These are phyloP conservation scores for Henicopernis longicauda DNA, from an alignment of 2,113 vertebrate genomes.

Conservation along the genomic window DNA sequence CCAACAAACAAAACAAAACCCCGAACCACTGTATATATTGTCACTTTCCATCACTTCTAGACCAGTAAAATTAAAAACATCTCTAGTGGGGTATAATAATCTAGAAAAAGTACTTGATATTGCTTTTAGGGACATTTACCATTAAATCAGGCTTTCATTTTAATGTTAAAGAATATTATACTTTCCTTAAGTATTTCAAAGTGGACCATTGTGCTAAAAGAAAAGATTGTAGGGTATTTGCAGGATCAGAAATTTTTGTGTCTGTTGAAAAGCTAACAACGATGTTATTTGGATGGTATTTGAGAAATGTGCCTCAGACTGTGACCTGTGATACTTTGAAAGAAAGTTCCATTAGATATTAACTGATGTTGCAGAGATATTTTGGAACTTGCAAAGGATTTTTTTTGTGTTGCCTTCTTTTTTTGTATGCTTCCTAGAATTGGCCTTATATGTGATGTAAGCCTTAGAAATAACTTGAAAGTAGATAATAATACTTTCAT, in stretches of 20 bases:
- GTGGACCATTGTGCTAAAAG: neutral
- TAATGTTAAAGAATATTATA: neutral
- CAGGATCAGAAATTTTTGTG: neutral
- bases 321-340: conserved; percentile 1
- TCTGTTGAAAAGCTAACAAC: conserved; percentile 7
- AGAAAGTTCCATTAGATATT: conserved; percentile 17
- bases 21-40: neutral
- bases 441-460: neutral
- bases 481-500: neutral
- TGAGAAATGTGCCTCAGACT: conserved; percentile 1
- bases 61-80: conserved; percentile 15
- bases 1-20: too few relatives aligned
- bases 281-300: conserved; percentile 20
- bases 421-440: neutral
- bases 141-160: conserved; percentile 33
- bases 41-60: conserved; percentile 24
- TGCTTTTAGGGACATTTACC: conserved; percentile 32
- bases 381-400: neutral
- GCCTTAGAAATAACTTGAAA: neutral
- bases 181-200: conserved; percentile 35
- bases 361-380: neutral
- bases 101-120: neutral
- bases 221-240: neutral
- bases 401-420: neutral
- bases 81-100: neutral